Conservation (phyloP, 2,888 invertebrate genomes). For the Parnassius glacialis region DNA sequence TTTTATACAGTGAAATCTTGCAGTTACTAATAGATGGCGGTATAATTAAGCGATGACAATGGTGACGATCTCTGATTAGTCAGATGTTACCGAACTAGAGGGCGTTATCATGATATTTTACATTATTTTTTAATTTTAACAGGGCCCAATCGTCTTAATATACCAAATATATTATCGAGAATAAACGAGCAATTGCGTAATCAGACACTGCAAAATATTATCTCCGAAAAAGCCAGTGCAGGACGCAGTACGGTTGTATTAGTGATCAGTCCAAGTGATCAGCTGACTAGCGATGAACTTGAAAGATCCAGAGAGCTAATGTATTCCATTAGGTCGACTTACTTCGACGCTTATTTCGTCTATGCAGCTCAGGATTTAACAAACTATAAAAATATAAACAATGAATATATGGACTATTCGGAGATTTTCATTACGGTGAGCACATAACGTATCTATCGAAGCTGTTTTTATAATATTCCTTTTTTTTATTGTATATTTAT, state of each 20-base stretch:
- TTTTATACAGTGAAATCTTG: too few species aligned
- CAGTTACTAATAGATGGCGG: too few species aligned
- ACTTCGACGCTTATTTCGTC: constrained; percentile 78
- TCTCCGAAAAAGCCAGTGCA: constrained; percentile 46
- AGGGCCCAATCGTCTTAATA: constrained; percentile 79
- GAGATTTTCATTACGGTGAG: constrained; percentile 70
- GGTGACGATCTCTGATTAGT: too few species aligned
- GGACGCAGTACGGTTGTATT: constrained; percentile 75
- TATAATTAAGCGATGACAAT: too few species aligned
- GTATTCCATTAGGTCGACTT: constrained; percentile 61
- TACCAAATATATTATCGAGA: constrained; percentile 72
- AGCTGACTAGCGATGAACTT: constrained; percentile 66
- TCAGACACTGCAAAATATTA: constrained; percentile 59
- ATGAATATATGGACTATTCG: constrained; percentile 70
- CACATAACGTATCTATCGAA: too few species aligned
- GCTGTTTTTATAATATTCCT: too few species aligned
- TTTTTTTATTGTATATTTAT: too few species aligned
- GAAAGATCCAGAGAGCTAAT: constrained; percentile 63
- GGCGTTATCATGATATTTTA: too few species aligned
- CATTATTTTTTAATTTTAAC: constrained; percentile 33
- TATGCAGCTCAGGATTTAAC: constrained; percentile 69
- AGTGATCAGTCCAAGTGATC: constrained; percentile 72
- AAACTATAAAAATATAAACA: constrained; percentile 70
- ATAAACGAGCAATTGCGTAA: constrained; percentile 71
- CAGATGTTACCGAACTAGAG: too few species aligned